phyloP scores from a whole-genome alignment of 2,113 vertebrate genomes.

The Jacana jacana region DNA sequence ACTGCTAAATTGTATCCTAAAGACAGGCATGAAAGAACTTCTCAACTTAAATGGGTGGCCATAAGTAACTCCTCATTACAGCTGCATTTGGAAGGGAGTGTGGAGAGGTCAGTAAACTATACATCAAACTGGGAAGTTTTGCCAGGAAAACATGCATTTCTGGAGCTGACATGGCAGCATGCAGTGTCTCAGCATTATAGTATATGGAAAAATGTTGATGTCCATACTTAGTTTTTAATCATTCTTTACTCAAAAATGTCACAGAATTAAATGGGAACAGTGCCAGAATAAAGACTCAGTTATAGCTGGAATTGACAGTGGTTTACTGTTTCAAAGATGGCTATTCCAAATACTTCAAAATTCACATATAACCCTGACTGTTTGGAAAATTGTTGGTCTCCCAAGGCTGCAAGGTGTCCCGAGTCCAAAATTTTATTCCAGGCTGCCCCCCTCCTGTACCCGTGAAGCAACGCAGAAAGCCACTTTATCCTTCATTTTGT shows the following conservation, averaged over 20 bases:
- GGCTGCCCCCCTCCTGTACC: rapidly evolving
- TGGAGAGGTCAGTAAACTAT: neutral
- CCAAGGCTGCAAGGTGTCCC: neutral
- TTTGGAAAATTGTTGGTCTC: neutral
- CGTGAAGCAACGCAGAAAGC: neutral
- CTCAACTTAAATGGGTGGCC: neutral
- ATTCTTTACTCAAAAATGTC: constrained; percentile 1
- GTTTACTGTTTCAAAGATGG: neutral
- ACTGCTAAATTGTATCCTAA: neutral
- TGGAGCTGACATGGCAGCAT: neutral
- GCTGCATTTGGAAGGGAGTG: neutral
- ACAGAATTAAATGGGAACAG: neutral
- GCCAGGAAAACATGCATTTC: constrained; percentile 14
- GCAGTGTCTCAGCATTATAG: neutral
- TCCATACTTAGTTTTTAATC: neutral
- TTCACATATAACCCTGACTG: neutral
- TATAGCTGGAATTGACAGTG: neutral
- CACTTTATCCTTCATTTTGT: neutral
- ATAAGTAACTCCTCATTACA: constrained; percentile 22
- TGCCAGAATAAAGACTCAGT: constrained; percentile 1
- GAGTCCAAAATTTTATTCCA: neutral
- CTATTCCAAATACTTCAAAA: neutral
- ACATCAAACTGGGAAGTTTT: neutral
- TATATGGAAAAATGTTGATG: neutral
- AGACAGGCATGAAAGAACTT: neutral